Percentiles rank a stretch among this genome's conserved stretches.
Conservation (phyloP, 2,797 vertebrate species). For the Acanthurus tractus region DNA sequence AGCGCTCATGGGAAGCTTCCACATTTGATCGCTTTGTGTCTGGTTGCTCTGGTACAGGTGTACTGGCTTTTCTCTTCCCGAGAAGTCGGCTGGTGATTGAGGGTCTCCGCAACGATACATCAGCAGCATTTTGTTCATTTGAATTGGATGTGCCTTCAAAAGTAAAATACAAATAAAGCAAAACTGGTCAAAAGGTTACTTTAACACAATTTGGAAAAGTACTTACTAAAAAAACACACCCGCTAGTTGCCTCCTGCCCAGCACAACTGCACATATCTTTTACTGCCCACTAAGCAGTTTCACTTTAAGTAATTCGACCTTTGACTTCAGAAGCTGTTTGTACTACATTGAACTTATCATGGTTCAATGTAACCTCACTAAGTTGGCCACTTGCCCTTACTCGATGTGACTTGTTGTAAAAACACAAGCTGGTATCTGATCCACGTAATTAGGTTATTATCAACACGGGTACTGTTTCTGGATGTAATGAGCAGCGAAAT, state of each 20-base stretch:
- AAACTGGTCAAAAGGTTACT: neutral
- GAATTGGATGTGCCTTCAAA: slow-evolving; percentile 55
- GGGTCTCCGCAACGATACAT: slow-evolving; percentile 43
- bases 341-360: neutral
- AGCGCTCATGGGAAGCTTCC: neutral
- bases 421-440: neutral
- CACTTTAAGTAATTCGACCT: neutral
- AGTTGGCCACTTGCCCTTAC: neutral
- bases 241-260: neutral
- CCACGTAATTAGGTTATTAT: neutral
- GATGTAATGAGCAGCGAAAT: neutral
- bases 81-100: slow-evolving; percentile 68
- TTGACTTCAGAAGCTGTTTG: neutral
- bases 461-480: neutral
- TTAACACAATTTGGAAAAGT: slow-evolving; percentile 2
- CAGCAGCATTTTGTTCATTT: slow-evolving; percentile 24
- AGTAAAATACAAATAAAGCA: slow-evolving; percentile 22
- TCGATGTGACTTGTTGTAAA: neutral
- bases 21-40: slow-evolving; percentile 52
- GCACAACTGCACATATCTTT: neutral
- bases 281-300: neutral
- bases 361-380: neutral
- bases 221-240: slow-evolving; percentile 3
- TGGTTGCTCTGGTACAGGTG: slow-evolving; percentile 51
- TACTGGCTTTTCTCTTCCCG: slow-evolving; percentile 80